Evolutionary conservation across 2,888 invertebrate genomes (phyloP), one percentile per base, ranked within the genome.

Genomic region (Agrochola circellaris): DNA sequence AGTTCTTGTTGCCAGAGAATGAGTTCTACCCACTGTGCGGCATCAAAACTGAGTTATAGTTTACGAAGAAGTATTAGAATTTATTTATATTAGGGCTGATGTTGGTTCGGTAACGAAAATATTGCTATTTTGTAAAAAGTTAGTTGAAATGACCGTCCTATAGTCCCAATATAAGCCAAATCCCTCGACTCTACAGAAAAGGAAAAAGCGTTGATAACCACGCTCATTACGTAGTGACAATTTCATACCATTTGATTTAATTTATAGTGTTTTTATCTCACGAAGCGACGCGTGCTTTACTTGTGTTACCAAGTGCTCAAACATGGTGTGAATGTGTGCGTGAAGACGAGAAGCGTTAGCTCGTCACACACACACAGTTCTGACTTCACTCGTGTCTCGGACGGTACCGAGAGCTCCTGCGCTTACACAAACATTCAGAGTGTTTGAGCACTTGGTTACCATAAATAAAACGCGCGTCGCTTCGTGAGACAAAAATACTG

Each of bases 21-120:
- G 94, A 96, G 11, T 96, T 90, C 84, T 94, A 95, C 79, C 86
- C 75, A 13, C 85, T 93, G 2, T 96, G 96, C 73, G 89, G 86
- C 30, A 94, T 95, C 34, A 94, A 88, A 45, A 91, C 91, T 0
- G 91, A 92, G 76, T 84, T 92, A 85, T 90, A 90, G 68, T 75
- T 75, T 64, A 78, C 68, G 72, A 51, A 60, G 23, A 84, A 85
- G 76, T 79, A 82, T 85, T 87, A 75, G 30, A 67, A 70, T 23
- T 66, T 51, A 76, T 74, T 79, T 77, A 72, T 83, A 62, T 11
- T 20, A 9, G 65, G 20, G 13, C 66, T 58, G 56, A 15, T 65
- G 8, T 77, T 9, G 2, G 13, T 65, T 73, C 23, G 42, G 26
- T 30, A 17, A 30, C 60, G 60, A 30, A 30, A 9, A 30, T 30